phyloP scores from a whole-genome alignment of 2,113 vertebrate species.

The Phaetusa simplex region DNA sequence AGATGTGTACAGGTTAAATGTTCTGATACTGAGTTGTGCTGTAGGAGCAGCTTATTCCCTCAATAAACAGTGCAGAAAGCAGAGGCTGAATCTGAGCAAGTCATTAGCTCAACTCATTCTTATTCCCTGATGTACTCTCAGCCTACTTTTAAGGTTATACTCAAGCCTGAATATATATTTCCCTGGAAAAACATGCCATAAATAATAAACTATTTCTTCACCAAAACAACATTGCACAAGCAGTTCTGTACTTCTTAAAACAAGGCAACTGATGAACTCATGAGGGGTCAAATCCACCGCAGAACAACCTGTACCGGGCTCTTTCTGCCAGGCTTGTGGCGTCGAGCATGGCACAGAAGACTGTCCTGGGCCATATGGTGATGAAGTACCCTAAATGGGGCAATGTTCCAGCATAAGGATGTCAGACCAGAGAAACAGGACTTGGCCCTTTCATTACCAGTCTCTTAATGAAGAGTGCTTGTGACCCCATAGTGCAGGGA shows the following conservation, averaged over 20 bases:
- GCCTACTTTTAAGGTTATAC: conserved; percentile 24
- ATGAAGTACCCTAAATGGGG: accelerated
- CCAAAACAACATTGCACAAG: neutral
- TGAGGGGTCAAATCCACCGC: neutral
- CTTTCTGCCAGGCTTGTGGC: neutral
- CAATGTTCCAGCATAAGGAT: accelerated
- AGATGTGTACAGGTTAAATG: neutral
- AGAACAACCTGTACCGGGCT: neutral
- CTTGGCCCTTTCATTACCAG: neutral
- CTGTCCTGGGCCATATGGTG: accelerated
- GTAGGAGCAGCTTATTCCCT: neutral
- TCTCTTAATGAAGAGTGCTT: neutral
- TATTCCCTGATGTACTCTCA: conserved; percentile 19
- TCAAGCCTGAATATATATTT: neutral
- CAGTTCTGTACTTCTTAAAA: neutral
- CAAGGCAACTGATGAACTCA: neutral
- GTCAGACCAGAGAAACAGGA: neutral
- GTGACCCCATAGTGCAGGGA: neutral
- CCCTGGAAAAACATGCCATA: conserved; percentile 8
- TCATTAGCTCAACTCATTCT: neutral
- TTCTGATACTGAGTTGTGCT: neutral
- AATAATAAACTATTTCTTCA: conserved; percentile 38
- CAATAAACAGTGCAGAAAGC: neutral
- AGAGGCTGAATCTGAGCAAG: neutral
- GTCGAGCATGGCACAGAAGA: neutral